These are phyloP conservation scores for Achroia grisella DNA, from an alignment of 1,140 invertebrate genomes.

Conservation along the genomic window DNA sequence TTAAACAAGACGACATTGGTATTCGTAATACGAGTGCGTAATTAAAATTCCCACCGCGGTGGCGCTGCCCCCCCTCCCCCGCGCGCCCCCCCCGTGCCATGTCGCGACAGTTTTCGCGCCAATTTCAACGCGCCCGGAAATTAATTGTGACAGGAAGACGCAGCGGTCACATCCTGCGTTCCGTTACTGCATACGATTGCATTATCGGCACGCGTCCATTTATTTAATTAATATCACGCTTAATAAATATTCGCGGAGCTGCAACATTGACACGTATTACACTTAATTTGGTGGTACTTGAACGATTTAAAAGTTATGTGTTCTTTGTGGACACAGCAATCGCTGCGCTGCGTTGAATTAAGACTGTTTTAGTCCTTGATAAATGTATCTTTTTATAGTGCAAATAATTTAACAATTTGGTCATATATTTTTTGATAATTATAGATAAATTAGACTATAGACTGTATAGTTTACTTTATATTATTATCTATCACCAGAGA, in stretches of 20 bases:
- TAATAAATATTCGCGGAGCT: not conserved
- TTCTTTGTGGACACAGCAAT: too few relatives aligned
- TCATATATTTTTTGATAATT: too few relatives aligned
- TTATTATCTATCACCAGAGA: too few relatives aligned
- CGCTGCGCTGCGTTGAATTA: too few relatives aligned
- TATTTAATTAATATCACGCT: not conserved
- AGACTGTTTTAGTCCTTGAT: too few relatives aligned
- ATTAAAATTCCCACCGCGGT: constrained; percentile 72
- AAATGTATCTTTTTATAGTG: too few relatives aligned
- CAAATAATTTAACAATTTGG: too few relatives aligned
- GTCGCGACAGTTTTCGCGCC: constrained; percentile 70
- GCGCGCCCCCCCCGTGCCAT: constrained; percentile 18
- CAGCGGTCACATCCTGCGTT: constrained; percentile 63
- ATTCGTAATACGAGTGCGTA: constrained; percentile 72
- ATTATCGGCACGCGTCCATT: constrained; percentile 22
- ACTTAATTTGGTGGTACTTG: too few relatives aligned
- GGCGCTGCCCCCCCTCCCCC: constrained; percentile 18
- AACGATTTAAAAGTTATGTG: too few relatives aligned
- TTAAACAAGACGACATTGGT: constrained; percentile 73
- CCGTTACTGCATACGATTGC: constrained; percentile 47
- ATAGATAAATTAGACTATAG: too few relatives aligned
- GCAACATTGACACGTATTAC: too few relatives aligned
- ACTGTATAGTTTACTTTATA: too few relatives aligned
- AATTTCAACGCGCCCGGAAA: constrained; percentile 71
- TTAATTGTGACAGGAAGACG: constrained; percentile 73